Percentiles rank a stretch among this genome's conserved stretches.
Conservation (phyloP, 1,140 invertebrate species). For the Physella acuta region DNA sequence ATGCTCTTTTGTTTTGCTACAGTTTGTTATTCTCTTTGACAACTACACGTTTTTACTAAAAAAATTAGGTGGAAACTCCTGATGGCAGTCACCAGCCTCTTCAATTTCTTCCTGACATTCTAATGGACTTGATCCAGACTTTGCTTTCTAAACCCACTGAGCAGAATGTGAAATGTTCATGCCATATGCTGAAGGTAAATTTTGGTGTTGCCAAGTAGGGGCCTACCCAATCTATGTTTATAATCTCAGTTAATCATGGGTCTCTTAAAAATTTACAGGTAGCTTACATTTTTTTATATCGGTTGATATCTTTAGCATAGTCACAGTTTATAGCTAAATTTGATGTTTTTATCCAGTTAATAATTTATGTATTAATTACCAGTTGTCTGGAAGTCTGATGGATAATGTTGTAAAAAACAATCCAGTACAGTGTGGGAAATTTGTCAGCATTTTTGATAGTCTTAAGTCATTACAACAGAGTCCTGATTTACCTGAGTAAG, state of each 20-base stretch:
- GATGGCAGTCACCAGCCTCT: not conserved
- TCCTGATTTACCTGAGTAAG: not conserved
- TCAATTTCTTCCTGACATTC: conserved; percentile 1
- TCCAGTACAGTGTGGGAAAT: not conserved
- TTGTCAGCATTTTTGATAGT: conserved; percentile 9
- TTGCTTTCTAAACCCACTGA: conserved; percentile 7
- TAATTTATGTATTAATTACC: not conserved
- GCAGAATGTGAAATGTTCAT: conserved; percentile 20
- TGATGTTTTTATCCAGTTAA: not conserved
- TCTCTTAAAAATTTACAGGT: too few species aligned
- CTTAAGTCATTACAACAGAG: not conserved
- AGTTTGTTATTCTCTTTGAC: too few species aligned
- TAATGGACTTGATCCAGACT: conserved; percentile 8
- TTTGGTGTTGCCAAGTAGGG: too few species aligned
- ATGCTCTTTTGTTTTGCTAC: not conserved
- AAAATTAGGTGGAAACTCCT: not conserved
- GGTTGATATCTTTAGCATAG: too few species aligned
- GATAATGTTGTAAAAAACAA: conserved; percentile 8
- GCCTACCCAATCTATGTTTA: too few species aligned
- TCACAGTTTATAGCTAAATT: too few species aligned
- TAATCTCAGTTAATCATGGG: too few species aligned
- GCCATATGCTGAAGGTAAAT: conserved; percentile 19
- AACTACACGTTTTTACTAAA: too few species aligned
- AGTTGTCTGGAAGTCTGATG: conserved; percentile 15
- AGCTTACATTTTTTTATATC: too few species aligned